Percentiles rank a stretch among this genome's conserved stretches.
Evolutionary conservation across 2,797 vertebrate species (phyloP).

Genomic region (Diplodus puntazzo): DNA sequence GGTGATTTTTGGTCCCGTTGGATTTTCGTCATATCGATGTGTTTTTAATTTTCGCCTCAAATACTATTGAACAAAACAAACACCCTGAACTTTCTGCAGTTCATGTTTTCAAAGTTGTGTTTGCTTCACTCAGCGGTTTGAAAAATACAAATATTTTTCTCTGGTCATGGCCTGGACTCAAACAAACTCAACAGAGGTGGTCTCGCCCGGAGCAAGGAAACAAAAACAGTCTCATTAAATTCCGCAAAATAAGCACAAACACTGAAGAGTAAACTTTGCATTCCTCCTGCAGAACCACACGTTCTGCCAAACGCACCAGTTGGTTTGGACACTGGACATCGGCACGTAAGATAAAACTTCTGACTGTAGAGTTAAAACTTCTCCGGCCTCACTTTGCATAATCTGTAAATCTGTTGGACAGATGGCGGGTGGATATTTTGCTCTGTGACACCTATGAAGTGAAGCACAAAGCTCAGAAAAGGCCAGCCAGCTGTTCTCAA

Average conservation of each 20-base stretch:
- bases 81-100: neutral
- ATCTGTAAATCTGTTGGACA: neutral
- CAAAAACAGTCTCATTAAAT: slow-evolving; percentile 48
- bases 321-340: slow-evolving; percentile 12
- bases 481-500: slow-evolving; percentile 51
- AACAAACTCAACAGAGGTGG: slow-evolving; percentile 38
- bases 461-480: slow-evolving; percentile 23
- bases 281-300: slow-evolving; percentile 25
- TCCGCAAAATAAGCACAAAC: slow-evolving; percentile 42
- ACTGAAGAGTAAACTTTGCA: slow-evolving; percentile 22
- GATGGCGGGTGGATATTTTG: slow-evolving; percentile 10
- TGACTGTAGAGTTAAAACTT: neutral
- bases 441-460: slow-evolving; percentile 7
- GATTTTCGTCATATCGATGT: neutral
- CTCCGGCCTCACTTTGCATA: neutral
- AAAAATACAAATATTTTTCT: slow-evolving; percentile 1
- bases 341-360: slow-evolving; percentile 7
- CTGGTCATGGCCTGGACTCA: slow-evolving; percentile 2
- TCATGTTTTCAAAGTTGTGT: neutral
- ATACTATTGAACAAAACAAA: slow-evolving; percentile 8
- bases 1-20: neutral
- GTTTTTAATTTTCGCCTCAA: slow-evolving; percentile 1
- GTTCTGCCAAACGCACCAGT: slow-evolving; percentile 37
- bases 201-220: slow-evolving; percentile 42
- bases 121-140: slow-evolving; percentile 1